Evolutionary conservation across 1,140 invertebrate genomes (phyloP).

Genomic region (Radopholus similis): DNA sequence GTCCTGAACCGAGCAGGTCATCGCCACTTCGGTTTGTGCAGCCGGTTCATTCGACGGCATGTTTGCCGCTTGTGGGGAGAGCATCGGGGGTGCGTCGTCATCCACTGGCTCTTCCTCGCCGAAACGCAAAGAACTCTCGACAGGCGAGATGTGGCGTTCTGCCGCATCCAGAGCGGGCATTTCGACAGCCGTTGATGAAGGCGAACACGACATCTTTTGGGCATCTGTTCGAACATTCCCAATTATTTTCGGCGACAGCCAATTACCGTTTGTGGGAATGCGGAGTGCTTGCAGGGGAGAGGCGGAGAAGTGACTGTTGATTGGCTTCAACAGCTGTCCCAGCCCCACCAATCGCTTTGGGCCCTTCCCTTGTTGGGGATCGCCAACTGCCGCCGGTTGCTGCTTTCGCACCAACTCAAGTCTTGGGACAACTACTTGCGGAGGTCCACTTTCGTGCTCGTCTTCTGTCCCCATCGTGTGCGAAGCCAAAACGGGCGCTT

Average conservation of each 20-base stretch:
- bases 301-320: not conserved
- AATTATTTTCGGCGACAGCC: not conserved
- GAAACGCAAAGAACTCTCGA: conserved; percentile 4
- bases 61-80: conserved; percentile 14
- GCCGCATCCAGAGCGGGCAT: conserved; percentile 18
- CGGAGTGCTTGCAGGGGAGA: not conserved
- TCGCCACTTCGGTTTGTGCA: not conserved
- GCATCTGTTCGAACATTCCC: not conserved
- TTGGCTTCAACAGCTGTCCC: not conserved
- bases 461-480: conserved; percentile 21
- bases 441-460: conserved; percentile 18
- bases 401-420: too few relatives aligned
- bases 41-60: not conserved
- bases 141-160: conserved; percentile 6
- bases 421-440: conserved; percentile 1
- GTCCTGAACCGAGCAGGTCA: not conserved
- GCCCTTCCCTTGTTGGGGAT: not conserved
- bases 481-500: conserved; percentile 11
- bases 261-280: not conserved
- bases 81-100: conserved; percentile 16
- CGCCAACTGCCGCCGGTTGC: not conserved
- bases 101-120: conserved; percentile 7
- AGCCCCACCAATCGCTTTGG: not conserved
- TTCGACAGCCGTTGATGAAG: conserved; percentile 7
- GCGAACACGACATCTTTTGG: conserved; percentile 5